A percentile compares a stretch with the other conserved stretches of the same genome.
Evolutionary conservation across 2,113 vertebrate genomes (phyloP).

Genomic region (Protobothrops flavoviridis): DNA sequence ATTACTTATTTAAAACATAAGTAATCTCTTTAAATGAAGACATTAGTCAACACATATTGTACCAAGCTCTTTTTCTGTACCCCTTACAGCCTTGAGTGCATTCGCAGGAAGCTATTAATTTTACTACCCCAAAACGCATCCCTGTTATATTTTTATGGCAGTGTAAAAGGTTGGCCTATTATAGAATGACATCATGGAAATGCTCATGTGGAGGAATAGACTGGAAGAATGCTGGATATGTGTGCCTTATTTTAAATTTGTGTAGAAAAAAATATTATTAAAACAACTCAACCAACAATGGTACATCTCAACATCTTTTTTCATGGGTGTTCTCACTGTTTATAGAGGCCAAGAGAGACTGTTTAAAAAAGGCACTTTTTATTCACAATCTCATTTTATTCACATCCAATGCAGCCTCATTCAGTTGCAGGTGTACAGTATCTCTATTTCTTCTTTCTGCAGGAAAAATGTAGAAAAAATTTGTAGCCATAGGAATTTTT

Average conservation of each 20-base stretch:
- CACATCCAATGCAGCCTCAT: background rate
- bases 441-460: background rate
- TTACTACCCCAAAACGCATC: background rate
- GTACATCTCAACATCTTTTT: background rate
- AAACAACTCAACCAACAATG: background rate
- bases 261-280: background rate
- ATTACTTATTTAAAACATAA: background rate
- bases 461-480: conserved; percentile 25
- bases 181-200: background rate
- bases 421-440: background rate
- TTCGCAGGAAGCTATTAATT: background rate
- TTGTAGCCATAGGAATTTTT: background rate
- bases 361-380: background rate
- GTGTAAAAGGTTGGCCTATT: background rate
- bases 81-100: background rate
- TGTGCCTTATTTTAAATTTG: background rate
- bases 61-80: background rate
- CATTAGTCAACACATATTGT: accelerated
- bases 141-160: background rate
- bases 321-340: background rate
- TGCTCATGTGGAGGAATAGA: background rate
- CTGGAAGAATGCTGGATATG: background rate
- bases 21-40: conserved; percentile 29
- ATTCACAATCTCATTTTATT: background rate
- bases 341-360: background rate